phyloP scores from a whole-genome alignment of 1,140 invertebrate species.

The Chrysomallon squamiferum region DNA sequence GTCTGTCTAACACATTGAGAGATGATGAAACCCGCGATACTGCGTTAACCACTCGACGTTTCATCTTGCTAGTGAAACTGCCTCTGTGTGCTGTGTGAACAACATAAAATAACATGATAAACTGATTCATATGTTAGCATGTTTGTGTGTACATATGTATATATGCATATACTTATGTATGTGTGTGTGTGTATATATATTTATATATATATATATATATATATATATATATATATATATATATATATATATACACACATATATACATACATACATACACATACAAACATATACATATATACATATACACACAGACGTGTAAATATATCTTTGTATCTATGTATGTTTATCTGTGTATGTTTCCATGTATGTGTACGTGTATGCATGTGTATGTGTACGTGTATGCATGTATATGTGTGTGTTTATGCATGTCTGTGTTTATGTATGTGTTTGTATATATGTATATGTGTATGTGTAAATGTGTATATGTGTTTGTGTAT shows the following conservation, averaged over 20 bases:
- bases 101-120: not conserved
- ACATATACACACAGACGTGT: not conserved
- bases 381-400: too few species aligned
- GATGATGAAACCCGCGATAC: slow-evolving; percentile 23
- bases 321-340: not conserved
- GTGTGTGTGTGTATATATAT: slow-evolving; percentile 8
- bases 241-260: not conserved
- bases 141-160: not conserved
- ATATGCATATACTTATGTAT: slow-evolving; percentile 7
- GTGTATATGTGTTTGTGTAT: too few species aligned
- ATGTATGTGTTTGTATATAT: too few species aligned
- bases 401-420: too few species aligned
- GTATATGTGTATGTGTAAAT: too few species aligned
- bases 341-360: too few species aligned
- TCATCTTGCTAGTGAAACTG: slow-evolving; percentile 19
- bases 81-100: not conserved
- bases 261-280: not conserved
- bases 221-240: too few species aligned
- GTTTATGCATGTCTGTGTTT: too few species aligned
- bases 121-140: not conserved
- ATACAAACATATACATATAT: not conserved
- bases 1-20: slow-evolving; percentile 10
- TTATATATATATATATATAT: too few species aligned
- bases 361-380: too few species aligned
- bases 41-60: slow-evolving; percentile 22